Base-by-base conservation (phyloP, 1,140 invertebrate genomes). In the Zaprionus capensis region DNA sequence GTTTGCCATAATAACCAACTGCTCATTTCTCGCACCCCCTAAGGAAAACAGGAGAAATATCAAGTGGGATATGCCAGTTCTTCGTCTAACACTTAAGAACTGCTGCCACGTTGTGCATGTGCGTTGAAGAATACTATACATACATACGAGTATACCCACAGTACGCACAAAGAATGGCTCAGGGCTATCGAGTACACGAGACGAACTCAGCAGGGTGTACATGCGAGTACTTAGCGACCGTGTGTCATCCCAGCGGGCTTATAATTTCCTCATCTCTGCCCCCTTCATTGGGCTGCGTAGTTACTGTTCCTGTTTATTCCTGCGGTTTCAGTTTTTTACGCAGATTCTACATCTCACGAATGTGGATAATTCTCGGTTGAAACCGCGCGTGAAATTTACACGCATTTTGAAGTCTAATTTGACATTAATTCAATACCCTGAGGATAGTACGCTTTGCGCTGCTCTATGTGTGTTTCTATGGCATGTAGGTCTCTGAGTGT, bases 351-450 rank as follows among this genome's bases (percentile, higher is more conserved):
- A 56, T 17, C 14, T 20, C 20, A 24, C 65, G 28, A 46, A 9
- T 55, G 71, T 49, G 51, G 85, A 64, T 69, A 77, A 82, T 87
- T 86, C 72, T 75, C 83, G 82, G 80, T 82, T 77, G 76, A 75
- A 82, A 76, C 70, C 67, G 83, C 73, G 80, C 67, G 80, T 86
- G 74, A 86, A 86, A 87, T 87, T 86, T 82, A 81, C 83, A 86
- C 83, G 80, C 83, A 87, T 87, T 87, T 87, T 87, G 83, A 82
- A 82, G 83, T 78, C 85, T 82, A 87, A 87, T 82, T 82, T 87
- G 83, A 82, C 83, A 87, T 82, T 87, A 87, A 87, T 87, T 80
- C 65, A 81, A 82, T 78, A 72, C 83, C 83, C 83, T 76, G 53
- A 73, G 82, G 83, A 80, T 71, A 75, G 58, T 71, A 68, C 65